These are phyloP conservation scores for Anagyrus pseudococci DNA, from an alignment of 2,888 invertebrate genomes.

Conservation along the genomic window DNA sequence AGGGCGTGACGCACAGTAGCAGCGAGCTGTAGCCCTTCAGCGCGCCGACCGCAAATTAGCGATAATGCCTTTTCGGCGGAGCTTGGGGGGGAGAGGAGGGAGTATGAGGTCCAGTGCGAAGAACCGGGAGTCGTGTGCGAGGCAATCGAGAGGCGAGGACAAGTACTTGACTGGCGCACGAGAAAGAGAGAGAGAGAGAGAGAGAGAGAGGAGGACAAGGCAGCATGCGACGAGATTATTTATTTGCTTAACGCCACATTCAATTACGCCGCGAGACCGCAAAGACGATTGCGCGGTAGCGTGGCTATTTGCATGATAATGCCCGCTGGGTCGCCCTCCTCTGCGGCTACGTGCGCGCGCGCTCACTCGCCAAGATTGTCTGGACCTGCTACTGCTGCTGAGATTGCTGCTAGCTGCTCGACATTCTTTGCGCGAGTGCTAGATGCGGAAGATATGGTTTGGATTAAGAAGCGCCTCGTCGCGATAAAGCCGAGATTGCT, in stretches of 20 bases:
- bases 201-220: no score
- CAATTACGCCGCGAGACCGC: constrained; percentile 58
- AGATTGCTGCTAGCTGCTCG: no score
- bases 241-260: constrained; percentile 61
- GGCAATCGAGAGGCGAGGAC: background rate
- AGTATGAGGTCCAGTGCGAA: background rate
- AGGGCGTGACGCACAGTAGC: constrained; percentile 1
- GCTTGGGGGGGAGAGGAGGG: background rate
- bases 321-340: constrained; percentile 39
- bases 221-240: constrained; percentile 52
- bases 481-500: no score
- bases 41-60: constrained; percentile 35
- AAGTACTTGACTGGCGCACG: background rate
- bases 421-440: no score
- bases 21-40: constrained; percentile 20
- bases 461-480: no score
- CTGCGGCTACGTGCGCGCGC: constrained; percentile 16
- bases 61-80: constrained; percentile 51
- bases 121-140: constrained; percentile 16
- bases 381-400: no score
- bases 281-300: constrained; percentile 51
- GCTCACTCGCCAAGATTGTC: no score
- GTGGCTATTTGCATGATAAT: constrained; percentile 58
- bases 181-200: no score
- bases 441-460: no score